Evolutionary conservation across 2,113 vertebrate species (phyloP).

Genomic region (Conger conger): DNA sequence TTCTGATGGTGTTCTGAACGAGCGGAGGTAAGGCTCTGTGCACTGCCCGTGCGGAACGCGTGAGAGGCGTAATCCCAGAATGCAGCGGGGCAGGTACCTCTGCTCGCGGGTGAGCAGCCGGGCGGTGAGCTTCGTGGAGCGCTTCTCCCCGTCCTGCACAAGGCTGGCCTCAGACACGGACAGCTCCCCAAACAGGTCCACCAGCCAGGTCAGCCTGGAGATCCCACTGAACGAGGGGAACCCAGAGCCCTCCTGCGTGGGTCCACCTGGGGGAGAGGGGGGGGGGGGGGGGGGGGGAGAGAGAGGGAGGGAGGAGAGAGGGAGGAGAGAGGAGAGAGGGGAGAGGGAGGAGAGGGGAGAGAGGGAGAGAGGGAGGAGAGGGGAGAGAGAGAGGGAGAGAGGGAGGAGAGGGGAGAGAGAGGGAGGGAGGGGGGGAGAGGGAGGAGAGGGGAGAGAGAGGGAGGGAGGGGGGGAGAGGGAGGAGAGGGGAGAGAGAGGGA

Average conservation of each 20-base stretch:
- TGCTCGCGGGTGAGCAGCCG: conserved; percentile 74
- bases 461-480: no score
- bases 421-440: no score
- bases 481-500: no score
- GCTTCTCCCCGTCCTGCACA: conserved; percentile 67
- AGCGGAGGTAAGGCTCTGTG: not conserved
- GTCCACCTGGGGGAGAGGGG: conserved; percentile 63
- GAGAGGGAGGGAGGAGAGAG: not conserved
- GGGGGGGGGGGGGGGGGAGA: not conserved
- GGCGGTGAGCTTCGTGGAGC: conserved; percentile 82
- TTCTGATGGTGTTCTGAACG: not conserved
- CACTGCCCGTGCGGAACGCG: no score
- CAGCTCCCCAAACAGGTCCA: conserved; percentile 88
- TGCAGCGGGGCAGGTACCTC: conserved; percentile 63
- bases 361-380: no score
- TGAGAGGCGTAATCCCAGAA: not conserved
- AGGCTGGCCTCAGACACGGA: conserved; percentile 73
- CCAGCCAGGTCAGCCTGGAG: conserved; percentile 86
- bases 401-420: no score
- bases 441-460: no score
- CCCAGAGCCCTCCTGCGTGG: conserved; percentile 74
- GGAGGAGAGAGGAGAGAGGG: no score
- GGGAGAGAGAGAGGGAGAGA: no score
- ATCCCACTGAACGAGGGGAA: conserved; percentile 87
- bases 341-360: no score